Evolutionary conservation across 1,140 invertebrate genomes (phyloP).

Genomic region (Aphaenogaster ashmeadi): DNA sequence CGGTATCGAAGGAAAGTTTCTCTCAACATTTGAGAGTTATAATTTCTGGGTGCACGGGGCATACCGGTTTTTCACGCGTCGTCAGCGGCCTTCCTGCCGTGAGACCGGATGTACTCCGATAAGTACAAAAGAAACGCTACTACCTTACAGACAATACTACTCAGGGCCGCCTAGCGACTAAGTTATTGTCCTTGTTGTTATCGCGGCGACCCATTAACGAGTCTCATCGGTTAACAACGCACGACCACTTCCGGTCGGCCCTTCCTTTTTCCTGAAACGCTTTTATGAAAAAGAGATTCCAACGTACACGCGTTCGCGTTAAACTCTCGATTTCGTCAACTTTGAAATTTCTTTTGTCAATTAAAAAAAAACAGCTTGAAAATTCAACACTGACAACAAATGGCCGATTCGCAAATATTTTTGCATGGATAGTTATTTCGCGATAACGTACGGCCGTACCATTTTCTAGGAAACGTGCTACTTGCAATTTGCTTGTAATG

Average conservation of each 20-base stretch:
- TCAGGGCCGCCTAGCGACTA: conserved; percentile 52
- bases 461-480: conserved; percentile 33
- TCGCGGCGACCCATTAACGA: conserved; percentile 60
- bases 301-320: neutral
- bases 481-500: conserved; percentile 24
- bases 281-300: conserved; percentile 12
- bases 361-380: neutral
- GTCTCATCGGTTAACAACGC: conserved; percentile 65
- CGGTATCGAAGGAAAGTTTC: conserved; percentile 25
- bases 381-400: neutral
- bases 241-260: conserved; percentile 62
- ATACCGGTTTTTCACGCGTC: conserved; percentile 76
- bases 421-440: conserved; percentile 38
- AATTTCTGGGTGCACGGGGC: conserved; percentile 41
- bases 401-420: neutral
- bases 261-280: conserved; percentile 12
- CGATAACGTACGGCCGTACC: conserved; percentile 18
- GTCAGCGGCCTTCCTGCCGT: conserved; percentile 45
- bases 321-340: neutral
- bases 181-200: conserved; percentile 71
- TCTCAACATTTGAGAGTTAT: conserved; percentile 10
- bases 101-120: conserved; percentile 74
- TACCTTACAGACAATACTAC: conserved; percentile 67
- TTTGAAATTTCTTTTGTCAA: neutral
- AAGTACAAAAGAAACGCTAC: conserved; percentile 74